A percentile compares a stretch with the other conserved stretches of the same genome.
Evolutionary conservation across 2,113 vertebrate species (phyloP).

Genomic region (Myanophis thanlyinensis): DNA sequence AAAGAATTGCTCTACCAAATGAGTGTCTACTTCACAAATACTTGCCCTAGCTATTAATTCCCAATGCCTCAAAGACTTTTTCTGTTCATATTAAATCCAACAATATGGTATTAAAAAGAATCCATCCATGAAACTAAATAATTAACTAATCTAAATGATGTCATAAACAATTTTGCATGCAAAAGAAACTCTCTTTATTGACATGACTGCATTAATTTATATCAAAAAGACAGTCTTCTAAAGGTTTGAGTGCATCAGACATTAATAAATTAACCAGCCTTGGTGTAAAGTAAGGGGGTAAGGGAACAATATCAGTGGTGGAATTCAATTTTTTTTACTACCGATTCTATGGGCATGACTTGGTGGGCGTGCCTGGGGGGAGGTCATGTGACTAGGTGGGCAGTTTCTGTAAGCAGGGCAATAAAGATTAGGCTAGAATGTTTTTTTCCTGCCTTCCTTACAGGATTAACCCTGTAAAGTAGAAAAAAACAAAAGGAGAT

Average conservation of each 20-base stretch:
- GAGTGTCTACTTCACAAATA: constrained; percentile 42
- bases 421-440: too few relatives aligned
- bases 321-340: too few relatives aligned
- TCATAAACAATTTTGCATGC: constrained; percentile 72
- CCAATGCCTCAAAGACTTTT: constrained; percentile 40
- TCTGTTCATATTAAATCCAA: constrained; percentile 74
- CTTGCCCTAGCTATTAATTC: constrained; percentile 61
- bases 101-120: constrained; percentile 69
- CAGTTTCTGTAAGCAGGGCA: too few relatives aligned
- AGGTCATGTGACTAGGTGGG: too few relatives aligned
- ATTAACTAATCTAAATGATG: constrained; percentile 82
- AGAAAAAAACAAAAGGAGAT: too few relatives aligned
- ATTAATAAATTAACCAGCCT: constrained; percentile 82
- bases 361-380: too few relatives aligned
- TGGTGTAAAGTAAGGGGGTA: constrained; percentile 42
- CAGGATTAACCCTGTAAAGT: too few relatives aligned
- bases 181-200: constrained; percentile 76
- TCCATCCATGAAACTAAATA: constrained; percentile 77
- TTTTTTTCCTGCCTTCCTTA: too few relatives aligned
- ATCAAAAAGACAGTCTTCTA: constrained; percentile 79
- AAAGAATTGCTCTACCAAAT: constrained; percentile 23
- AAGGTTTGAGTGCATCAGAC: constrained; percentile 66
- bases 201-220: constrained; percentile 80
- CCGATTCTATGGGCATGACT: too few relatives aligned
- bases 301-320: too few relatives aligned